These are phyloP conservation scores for Pilophorus perplexus DNA, from an alignment of 2,888 invertebrate species.

Conservation along the genomic window DNA sequence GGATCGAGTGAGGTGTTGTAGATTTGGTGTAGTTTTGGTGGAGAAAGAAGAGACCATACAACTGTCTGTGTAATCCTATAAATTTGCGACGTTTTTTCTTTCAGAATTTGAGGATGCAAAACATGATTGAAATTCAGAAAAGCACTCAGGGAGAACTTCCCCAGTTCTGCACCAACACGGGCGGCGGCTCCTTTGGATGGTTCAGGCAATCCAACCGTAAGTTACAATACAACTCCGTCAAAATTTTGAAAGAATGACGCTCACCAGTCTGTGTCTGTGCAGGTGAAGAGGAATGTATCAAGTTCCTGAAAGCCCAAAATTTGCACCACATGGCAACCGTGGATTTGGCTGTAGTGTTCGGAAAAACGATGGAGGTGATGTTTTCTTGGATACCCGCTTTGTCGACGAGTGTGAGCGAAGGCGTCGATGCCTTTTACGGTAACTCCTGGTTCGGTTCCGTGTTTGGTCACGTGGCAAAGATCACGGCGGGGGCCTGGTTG, in stretches of 20 bases:
- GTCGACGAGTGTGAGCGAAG: background rate
- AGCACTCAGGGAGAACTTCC: background rate
- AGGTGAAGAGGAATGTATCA: slow-evolving; percentile 14
- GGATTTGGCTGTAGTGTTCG: background rate
- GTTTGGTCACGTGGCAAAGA: too few relatives aligned
- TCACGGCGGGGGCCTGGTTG: too few relatives aligned
- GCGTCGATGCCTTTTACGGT: slow-evolving; percentile 18
- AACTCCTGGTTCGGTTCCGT: too few relatives aligned
- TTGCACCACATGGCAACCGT: background rate
- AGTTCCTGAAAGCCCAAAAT: slow-evolving; percentile 15
- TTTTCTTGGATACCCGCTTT: slow-evolving; percentile 31
- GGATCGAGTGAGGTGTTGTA: too few relatives aligned
- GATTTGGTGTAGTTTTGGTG: too few relatives aligned
- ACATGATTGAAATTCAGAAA: slow-evolving; percentile 1
- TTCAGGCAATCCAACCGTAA: background rate
- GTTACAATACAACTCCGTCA: background rate
- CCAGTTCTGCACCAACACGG: background rate
- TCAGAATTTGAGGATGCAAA: background rate
- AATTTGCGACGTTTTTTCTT: too few relatives aligned
- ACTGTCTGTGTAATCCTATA: too few relatives aligned
- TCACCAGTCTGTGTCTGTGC: background rate
- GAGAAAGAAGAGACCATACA: too few relatives aligned
- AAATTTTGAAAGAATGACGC: background rate
- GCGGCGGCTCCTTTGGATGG: slow-evolving; percentile 6
- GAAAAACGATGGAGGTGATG: background rate